Base-by-base conservation (phyloP, 2,888 invertebrate species). In the Brachylomia viminalis region DNA sequence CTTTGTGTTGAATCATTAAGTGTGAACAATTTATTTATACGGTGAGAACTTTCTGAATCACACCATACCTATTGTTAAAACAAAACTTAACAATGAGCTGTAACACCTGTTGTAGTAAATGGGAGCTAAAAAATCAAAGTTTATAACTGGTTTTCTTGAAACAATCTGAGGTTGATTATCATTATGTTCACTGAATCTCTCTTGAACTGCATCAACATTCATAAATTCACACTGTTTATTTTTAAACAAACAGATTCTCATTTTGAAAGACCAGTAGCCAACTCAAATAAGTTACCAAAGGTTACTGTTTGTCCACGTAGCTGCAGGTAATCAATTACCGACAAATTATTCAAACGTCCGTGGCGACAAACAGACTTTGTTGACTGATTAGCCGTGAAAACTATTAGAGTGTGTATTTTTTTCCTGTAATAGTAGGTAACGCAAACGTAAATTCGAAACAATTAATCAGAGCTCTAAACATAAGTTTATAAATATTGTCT, bases 351-450 rank as follows among this genome's bases (percentile, higher is more conserved):
- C 76, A 80, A 83, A 80, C 65, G 80, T 83, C 74, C n/a, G 64
- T 58, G 65, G 71, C 45, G 86, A 87, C 84, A 84, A 87, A 87
- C 66, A 68, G 68, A 75, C 67, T 77, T 72, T 75, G 72, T 72
- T 84, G 86, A 87, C 79, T 75, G 81, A 87, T 86, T 81, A 76
- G 70, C 69, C 66, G 64, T 76, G 69, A 72, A 72, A 75, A 79
- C 73, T 58, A 77, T 82, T 79, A 72, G 30, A 69, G 45, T 54
- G 30, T 38, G 47, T 62, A 59, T 42, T 83, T 74, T 85, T 81
- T 72, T 62, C 1, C 42, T 23, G 38, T 56, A 20, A n/a, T n/a
- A n/a, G n/a, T n/a, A n/a, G n/a, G 47, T 27, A 42, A 75, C 13
- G 20, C 27, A 67, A 70, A 72, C 17, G 27, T 70, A 23, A 62